Evolutionary conservation across 2,797 vertebrate genomes (phyloP), one percentile per base, ranked within the genome.

Genomic region (Chelon auratus): DNA sequence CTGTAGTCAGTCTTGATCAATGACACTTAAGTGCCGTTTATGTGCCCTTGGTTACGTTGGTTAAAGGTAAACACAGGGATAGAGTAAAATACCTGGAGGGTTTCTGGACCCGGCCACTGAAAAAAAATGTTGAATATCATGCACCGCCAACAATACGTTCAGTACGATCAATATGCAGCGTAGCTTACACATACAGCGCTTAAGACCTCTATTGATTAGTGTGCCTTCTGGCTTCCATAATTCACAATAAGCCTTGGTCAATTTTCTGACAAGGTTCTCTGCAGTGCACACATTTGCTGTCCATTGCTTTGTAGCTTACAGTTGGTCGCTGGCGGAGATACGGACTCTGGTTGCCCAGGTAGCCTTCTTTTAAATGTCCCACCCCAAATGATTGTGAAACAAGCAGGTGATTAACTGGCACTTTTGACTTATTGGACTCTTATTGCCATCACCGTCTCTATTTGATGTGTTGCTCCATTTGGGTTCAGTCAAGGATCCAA

Each of bases 191-290:
- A 81, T 77, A 62, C 56, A 72, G 66, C 82, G 76, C 82, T 83
- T 84, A 71, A 78, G 84, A 65, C 83, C 59, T 47, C 5, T 83
- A 91, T 91, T 85, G 90, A 93, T 92, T 81, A 45, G 58, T 1
- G 9, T 58, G 68, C 64, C 78, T 78, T 81, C 81, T 68, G 72
- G 69, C 82, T 74, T 79, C 69, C 75, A 79, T 84, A 80, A 84
- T 81, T 89, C 59, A 77, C 79, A 50, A 20, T 78, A 72, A 75
- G 70, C 64, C 53, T 2, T 1, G n/a, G 39, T 54, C 62, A 43
- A 17, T 43, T 43, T 43, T 51, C 48, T 13, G 8, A 8, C 43
- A 4, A 45, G 42, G 62, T 62, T 78, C 70, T 82, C 51, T 48
- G 59, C 15, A 13, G 70, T 33, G 30, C 30, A 33, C 30, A 33